Conservation (phyloP, 2,888 invertebrate genomes). For the Folsomia candida region DNA sequence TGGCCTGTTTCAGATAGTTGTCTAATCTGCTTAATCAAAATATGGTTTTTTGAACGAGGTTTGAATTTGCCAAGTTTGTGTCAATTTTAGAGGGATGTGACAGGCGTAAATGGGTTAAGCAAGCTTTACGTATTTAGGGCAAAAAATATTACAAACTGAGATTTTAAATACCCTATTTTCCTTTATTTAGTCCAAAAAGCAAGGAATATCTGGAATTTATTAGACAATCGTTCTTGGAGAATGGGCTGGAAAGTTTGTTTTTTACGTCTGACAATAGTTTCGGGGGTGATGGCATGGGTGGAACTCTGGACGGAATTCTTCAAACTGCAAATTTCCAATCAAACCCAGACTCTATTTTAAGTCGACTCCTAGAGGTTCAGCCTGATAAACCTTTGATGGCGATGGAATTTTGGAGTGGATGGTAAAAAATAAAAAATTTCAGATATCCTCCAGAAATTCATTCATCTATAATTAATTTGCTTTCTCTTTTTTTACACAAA, state of each 20-base stretch:
- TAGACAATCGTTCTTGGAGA: constrained; percentile 53
- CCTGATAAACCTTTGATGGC: constrained; percentile 60
- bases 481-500: constrained; percentile 22
- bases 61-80: no score
- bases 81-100: no score
- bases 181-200: constrained; percentile 23
- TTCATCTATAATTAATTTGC: neutral
- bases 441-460: neutral
- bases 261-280: constrained; percentile 59
- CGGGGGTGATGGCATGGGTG: constrained; percentile 47
- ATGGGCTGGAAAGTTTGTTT: constrained; percentile 57
- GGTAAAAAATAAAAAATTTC: constrained; percentile 52
- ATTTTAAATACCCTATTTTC: constrained; percentile 50
- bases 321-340: constrained; percentile 61
- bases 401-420: constrained; percentile 64
- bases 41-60: no score
- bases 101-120: no score
- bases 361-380: constrained; percentile 55
- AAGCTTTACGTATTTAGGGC: no score
- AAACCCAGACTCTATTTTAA: constrained; percentile 55
- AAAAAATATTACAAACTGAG: no score
- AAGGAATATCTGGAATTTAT: constrained; percentile 32
- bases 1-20: no score
- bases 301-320: constrained; percentile 56
- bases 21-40: no score